Conservation (phyloP, 2,113 vertebrate genomes). For the Perccottus glenii region DNA sequence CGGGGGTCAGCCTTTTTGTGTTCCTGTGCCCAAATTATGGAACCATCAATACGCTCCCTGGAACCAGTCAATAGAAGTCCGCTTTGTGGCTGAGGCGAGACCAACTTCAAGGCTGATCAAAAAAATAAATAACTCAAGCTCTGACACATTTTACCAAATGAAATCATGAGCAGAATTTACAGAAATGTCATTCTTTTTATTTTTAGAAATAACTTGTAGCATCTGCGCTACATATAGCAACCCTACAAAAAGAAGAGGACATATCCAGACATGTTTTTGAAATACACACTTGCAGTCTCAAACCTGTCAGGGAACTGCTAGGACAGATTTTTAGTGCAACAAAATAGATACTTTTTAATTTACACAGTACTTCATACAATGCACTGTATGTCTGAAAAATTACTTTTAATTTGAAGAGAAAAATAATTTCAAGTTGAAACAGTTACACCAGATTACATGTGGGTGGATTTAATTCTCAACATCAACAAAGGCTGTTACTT, state of each 20-base stretch:
- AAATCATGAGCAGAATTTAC: slow-evolving; percentile 51
- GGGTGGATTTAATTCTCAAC: no score
- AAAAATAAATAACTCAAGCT: slow-evolving; percentile 36
- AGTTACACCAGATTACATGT: no score
- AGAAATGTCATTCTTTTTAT: slow-evolving; percentile 30
- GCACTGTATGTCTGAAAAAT: no score
- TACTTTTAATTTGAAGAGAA: no score
- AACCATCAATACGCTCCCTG: slow-evolving; percentile 84
- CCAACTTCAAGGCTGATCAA: slow-evolving; percentile 79
- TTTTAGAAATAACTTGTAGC: slow-evolving; percentile 16
- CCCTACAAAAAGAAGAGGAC: slow-evolving; percentile 17
- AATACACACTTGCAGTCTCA: no score
- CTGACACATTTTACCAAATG: slow-evolving; percentile 70
- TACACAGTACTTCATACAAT: no score
- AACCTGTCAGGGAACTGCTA: no score
- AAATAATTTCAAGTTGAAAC: no score
- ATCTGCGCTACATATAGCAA: slow-evolving; percentile 23
- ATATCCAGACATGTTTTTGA: background rate
- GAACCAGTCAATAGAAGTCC: slow-evolving; percentile 81
- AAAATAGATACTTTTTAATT: no score
- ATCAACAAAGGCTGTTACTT: no score
- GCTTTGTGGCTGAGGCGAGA: slow-evolving; percentile 80
- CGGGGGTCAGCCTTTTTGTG: slow-evolving; percentile 81
- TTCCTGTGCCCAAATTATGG: slow-evolving; percentile 85
- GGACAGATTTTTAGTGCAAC: no score